phyloP scores from a whole-genome alignment of 2,888 invertebrate species.

The Melanostoma scalare region DNA sequence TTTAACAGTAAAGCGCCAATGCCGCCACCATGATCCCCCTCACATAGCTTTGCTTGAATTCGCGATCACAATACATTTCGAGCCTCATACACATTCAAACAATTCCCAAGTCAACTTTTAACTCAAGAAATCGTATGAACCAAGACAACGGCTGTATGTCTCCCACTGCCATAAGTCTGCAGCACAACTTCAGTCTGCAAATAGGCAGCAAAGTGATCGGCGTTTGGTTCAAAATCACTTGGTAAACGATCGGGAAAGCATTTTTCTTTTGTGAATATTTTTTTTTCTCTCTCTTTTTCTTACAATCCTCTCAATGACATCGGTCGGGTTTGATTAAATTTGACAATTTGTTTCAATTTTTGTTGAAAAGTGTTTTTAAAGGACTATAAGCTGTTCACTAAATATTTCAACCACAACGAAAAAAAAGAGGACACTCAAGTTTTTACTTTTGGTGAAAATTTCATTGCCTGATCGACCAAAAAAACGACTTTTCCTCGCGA shows the following conservation, averaged over 20 bases:
- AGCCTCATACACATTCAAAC: conserved; percentile 7
- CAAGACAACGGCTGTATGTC: conserved; percentile 34
- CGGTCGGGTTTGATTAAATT: conserved; percentile 37
- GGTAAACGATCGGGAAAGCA: conserved; percentile 55
- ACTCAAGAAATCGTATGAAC: conserved; percentile 19
- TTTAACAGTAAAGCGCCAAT: conserved; percentile 70
- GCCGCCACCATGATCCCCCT: conserved; percentile 36
- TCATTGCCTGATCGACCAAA: conserved; percentile 3
- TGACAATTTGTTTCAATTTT: neutral
- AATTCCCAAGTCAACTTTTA: conserved; percentile 31
- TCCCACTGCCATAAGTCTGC: conserved; percentile 69
- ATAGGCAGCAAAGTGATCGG: conserved; percentile 81
- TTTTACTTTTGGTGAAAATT: conserved; percentile 44
- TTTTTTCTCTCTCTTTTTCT: conserved; percentile 26
- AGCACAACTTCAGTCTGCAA: conserved; percentile 81
- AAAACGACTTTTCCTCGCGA: conserved; percentile 55
- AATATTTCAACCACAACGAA: neutral
- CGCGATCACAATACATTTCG: conserved; percentile 43
- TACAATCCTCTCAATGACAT: neutral
- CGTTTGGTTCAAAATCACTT: conserved; percentile 62
- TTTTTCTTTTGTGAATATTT: conserved; percentile 19
- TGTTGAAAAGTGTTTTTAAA: neutral
- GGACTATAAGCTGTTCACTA: neutral
- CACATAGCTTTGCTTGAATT: conserved; percentile 48
- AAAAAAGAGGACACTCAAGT: neutral